Base-by-base conservation (phyloP, 2,113 vertebrate species). In the Proteles cristata region DNA sequence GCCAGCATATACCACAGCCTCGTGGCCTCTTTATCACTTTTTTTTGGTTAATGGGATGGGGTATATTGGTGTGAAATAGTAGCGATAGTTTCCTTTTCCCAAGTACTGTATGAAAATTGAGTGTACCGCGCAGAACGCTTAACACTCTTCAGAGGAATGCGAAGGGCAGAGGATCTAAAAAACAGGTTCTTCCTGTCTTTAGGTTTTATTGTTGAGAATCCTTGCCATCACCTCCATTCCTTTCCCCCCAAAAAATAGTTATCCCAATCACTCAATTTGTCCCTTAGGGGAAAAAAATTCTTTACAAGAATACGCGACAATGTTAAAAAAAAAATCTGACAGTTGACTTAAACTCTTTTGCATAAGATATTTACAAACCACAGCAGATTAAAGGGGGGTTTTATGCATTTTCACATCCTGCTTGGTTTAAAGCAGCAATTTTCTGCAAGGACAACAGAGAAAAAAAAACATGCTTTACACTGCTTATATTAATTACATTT, bases 401-500 rank as follows among this genome's bases (percentile, higher is more conserved):
- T 98, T 98, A 98, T 98, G 98, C 98, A 98, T 99, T 99, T 99
- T 98, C 98, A 99, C 98, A 98, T 99, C 98, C 98, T 98, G 98
- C 98, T 99, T 98, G 94, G 98, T 99, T 99, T 99, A 99, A 99
- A 99, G 98, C 99, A 98, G 98, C 98, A 98, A 99, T 99, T 99
- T 99, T 99, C 98, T 98, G 98, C 98, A 99, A 99, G 98, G 98
- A 98, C 98, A 99, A 99, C 98, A 98, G 98, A 99, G 98, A 94
- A 98, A 98, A 99, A 99, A 98, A 98, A 97, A 97, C 98, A 98
- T 98, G 98, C 98, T 99, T 99, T 99, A 99, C 98, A 96, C 98
- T 98, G 99, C 99, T 99, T 99, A 99, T 99, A 99, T 99, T 99
- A 99, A 99, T 99, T 99, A 99, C 98, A 99, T 99, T 99, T 99